A percentile compares a stretch with the other conserved stretches of the same genome.
Conservation (phyloP, 2,888 invertebrate genomes). For the Watsonalla binaria region DNA sequence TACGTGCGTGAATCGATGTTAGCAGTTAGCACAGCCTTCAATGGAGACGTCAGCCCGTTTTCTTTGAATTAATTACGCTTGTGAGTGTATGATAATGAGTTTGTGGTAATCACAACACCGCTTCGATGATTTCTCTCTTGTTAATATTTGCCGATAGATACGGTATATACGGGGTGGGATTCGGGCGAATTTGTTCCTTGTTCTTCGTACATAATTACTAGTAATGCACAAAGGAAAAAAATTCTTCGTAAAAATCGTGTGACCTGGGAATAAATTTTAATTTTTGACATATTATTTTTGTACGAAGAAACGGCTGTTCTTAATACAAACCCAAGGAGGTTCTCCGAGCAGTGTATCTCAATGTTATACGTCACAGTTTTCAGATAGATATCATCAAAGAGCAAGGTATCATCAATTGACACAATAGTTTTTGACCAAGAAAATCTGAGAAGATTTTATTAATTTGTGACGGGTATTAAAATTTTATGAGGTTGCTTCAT, state of each 20-base stretch:
- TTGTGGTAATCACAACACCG: slow-evolving; percentile 1
- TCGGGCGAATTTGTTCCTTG: background rate
- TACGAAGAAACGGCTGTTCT: no score
- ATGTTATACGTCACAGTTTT: no score
- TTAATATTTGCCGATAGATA: background rate
- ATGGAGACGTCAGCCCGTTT: slow-evolving; percentile 30
- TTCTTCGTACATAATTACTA: no score
- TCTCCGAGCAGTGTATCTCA: no score
- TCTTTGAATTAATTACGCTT: slow-evolving; percentile 52
- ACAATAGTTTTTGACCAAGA: no score
- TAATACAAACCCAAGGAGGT: no score
- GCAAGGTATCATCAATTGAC: no score
- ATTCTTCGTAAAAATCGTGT: no score
- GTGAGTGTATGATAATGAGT: slow-evolving; percentile 38
- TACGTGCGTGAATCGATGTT: background rate
- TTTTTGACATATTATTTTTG: no score
- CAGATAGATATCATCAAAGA: no score
- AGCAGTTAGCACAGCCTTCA: slow-evolving; percentile 4
- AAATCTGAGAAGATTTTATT: background rate
- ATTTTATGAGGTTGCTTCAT: background rate
- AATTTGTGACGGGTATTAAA: background rate
- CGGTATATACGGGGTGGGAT: background rate
- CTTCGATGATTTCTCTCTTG: slow-evolving; percentile 1
- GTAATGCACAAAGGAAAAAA: no score
- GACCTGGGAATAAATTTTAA: no score